A percentile compares a stretch with the other conserved stretches of the same genome.
phyloP scores from a whole-genome alignment of 2,113 vertebrate genomes.

The Hypocryptadius cinnamomeus region DNA sequence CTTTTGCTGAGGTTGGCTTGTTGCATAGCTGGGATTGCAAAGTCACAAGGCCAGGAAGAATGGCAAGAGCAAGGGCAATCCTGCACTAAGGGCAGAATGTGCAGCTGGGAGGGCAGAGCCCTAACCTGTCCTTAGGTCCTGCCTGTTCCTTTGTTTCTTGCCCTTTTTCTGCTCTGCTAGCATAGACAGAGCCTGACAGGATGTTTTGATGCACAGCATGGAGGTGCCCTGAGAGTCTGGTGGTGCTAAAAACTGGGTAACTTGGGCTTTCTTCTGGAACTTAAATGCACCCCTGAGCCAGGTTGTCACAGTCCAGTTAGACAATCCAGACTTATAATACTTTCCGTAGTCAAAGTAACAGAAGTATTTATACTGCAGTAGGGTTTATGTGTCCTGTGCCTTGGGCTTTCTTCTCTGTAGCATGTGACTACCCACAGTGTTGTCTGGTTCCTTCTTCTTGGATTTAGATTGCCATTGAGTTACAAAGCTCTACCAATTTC shows the following conservation, averaged over 20 bases:
- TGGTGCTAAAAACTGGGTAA: not conserved
- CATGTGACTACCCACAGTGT: not conserved
- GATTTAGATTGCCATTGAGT: not conserved
- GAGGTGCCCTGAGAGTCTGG: not conserved
- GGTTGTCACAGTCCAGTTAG: not conserved
- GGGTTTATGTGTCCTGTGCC: not conserved
- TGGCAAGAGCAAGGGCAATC: not conserved
- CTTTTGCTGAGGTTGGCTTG: not conserved
- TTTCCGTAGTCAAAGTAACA: not conserved
- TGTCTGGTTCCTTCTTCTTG: not conserved
- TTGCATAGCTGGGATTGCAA: not conserved
- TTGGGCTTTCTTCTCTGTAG: not conserved
- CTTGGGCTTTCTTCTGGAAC: not conserved
- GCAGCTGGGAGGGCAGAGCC: not conserved
- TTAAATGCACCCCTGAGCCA: not conserved
- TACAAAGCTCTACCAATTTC: not conserved
- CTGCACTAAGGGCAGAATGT: not conserved
- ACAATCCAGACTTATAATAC: not conserved
- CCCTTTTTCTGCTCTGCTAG: not conserved
- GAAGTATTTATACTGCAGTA: not conserved
- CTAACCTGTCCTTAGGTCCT: not conserved
- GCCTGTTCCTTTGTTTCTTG: not conserved
- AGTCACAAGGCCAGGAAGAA: not conserved
- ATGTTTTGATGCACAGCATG: not conserved
- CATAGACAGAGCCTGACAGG: not conserved